These are phyloP conservation scores for Fratercula arctica DNA, from an alignment of 2,797 vertebrate species.

Conservation along the genomic window DNA sequence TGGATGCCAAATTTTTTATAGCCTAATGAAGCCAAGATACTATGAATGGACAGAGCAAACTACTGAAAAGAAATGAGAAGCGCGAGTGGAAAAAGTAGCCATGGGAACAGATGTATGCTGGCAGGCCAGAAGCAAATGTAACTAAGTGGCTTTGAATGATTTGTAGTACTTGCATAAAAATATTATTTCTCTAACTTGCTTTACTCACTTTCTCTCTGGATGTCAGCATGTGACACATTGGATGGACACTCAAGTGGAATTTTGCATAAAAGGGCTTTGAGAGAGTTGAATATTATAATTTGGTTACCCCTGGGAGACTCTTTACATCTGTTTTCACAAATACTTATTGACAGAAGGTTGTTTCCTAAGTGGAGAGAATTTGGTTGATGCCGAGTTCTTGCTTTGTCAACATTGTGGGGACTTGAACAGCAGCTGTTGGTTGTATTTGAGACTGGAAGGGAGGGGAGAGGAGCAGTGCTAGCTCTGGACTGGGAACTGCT, in stretches of 20 bases:
- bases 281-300: neutral
- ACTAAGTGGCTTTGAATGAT: neutral
- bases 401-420: neutral
- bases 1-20: neutral
- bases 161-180: neutral
- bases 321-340: neutral
- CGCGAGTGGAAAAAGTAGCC: neutral
- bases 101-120: slow-evolving; percentile 20
- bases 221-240: neutral
- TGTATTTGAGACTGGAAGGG: neutral
- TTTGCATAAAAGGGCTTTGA: neutral
- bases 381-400: neutral
- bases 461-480: neutral
- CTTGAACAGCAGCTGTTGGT: neutral
- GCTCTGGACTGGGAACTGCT: neutral
- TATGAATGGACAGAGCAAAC: slow-evolving; percentile 18
- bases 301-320: neutral
- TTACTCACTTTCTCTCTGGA: neutral
- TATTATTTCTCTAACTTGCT: neutral
- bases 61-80: neutral
- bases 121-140: neutral
- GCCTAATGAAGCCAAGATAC: neutral
- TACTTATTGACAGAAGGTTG: neutral
- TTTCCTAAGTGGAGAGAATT: neutral
- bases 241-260: neutral